Base-by-base conservation (phyloP, 2,113 vertebrate genomes). In the Hippocampus mohnikei region DNA sequence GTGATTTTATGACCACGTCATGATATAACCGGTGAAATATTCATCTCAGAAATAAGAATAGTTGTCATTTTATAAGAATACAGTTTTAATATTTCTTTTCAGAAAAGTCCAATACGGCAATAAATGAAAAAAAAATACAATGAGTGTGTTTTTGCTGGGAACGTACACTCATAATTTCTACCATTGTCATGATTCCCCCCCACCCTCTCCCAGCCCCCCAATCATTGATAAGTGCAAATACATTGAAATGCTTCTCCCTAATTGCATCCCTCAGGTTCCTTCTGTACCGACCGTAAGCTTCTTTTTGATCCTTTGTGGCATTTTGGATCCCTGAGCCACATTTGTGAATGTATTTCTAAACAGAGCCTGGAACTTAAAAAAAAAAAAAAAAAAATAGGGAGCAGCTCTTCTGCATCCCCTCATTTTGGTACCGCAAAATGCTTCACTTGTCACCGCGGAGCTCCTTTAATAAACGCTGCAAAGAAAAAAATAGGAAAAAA, bases 391-490 rank as follows among this genome's bases (percentile, higher is more conserved):
- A 6, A 25, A 15, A 7, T 1, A 29, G 23, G 7, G 15, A 16
- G n/a, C 41, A 74, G 73, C 80, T 84, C 75, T 61, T 53, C 70
- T 83, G 75, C 37, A 70, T 83, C 76, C 58, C 82, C 72, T 87
- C 72, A 70, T 87, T 84, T 75, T 25, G 5, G 76, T 84, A 71
- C 79, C 67, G 76, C 84, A 87, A 88, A 89, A 88, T 71, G 88
- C 88, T 90, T 82, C 75, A 76, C 82, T 91, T 90, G 90, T 90
- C 90, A 89, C 73, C 82, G 52, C 82, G 63, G 81, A 83, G 83
- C 86, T 76, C 80, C 87, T 90, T 90, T 90, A 87, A 89, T 88
- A 90, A 88, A 90, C 41, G 85, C 80, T 72, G 64, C 79, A 68
- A 84, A 87, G 44, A 52, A 76, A 90, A 80, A 29, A 29, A 29